Base-by-base conservation (phyloP, 2,113 vertebrate genomes). In the Climacteris rufus region DNA sequence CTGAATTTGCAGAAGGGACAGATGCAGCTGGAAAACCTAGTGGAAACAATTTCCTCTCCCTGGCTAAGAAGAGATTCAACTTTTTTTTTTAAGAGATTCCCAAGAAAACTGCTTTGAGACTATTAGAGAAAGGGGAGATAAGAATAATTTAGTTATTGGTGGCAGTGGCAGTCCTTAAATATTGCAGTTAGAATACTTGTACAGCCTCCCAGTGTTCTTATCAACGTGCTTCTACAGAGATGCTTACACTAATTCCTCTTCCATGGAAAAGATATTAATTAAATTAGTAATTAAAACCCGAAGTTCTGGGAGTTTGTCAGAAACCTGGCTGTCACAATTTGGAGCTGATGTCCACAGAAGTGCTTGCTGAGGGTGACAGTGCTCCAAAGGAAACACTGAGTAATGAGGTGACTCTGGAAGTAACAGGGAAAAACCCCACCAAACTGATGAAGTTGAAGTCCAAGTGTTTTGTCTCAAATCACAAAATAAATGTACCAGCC, bases 61-160 rank as follows among this genome's bases (percentile, higher is more conserved):
- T 93, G 90, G 98, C 95, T 98, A 97, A 98, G 97, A 80, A 45
- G 37, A 59, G 45, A 63, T n/a, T 70, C 35, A 15, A 35, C 69
- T 3, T 61, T 39, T 89, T 39, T 89, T 68, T 72, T 35, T 23
- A 33, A 42, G 44, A 64, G 44, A 59, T 87, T 71, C 13, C 27
- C 1, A 18, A 70, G 69, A 19, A 60, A 80, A 69, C 33, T 50
- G 18, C 59, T n/a, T 15, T 83, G 52, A 69, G 61, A 22, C 78
- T 40, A 39, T 50, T 53, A 31, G 66, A 45, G 54, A 66, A 64
- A 81, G 16, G 66, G 44, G 31, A 75, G 69, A 71, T 70, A 52
- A 53, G 49, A 82, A 66, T 31, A 50, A 31, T 30, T 68, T 21
- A 52, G 59, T 44, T 77, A 5, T 15, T 45, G 37, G 35, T 71